These are phyloP conservation scores for Dendrolimus pini DNA, from an alignment of 2,888 invertebrate genomes.

Conservation along the genomic window DNA sequence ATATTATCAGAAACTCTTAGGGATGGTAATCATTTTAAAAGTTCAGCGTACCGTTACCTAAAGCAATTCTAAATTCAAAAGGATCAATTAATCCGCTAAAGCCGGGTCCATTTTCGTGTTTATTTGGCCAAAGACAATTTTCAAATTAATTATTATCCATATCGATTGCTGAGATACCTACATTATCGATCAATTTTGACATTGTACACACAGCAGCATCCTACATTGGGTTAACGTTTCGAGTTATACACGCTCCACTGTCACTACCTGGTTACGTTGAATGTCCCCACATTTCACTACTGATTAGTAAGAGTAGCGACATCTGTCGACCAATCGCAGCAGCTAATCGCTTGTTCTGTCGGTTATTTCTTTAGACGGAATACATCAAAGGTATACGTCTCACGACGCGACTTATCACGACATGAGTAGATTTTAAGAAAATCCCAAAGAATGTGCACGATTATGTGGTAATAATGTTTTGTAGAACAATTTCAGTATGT, in stretches of 20 bases:
- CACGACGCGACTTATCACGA: slow-evolving; percentile 60
- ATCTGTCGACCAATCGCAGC: slow-evolving; percentile 37
- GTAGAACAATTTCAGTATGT: slow-evolving; percentile 5
- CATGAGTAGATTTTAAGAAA: slow-evolving; percentile 54
- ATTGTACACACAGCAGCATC: background rate
- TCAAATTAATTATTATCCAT: too few species aligned
- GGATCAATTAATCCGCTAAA: too few species aligned
- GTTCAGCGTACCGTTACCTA: too few species aligned
- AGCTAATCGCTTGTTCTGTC: slow-evolving; percentile 26
- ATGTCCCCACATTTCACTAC: slow-evolving; percentile 5
- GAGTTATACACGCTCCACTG: background rate
- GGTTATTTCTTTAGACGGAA: slow-evolving; percentile 28
- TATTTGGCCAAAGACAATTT: too few species aligned
- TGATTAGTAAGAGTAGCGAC: slow-evolving; percentile 37
- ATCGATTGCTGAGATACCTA: too few species aligned
- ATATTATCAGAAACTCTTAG: too few species aligned
- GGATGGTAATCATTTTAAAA: too few species aligned
- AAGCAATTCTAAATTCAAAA: too few species aligned
- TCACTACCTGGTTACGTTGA: background rate
- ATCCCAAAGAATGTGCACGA: slow-evolving; percentile 55
- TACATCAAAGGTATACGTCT: slow-evolving; percentile 58
- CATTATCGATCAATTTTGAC: background rate
- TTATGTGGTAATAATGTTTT: slow-evolving; percentile 28
- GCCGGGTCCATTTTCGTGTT: too few species aligned
- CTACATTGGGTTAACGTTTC: too few species aligned